phyloP scores from a whole-genome alignment of 2,797 vertebrate genomes.

The Artibeus jamaicensis region DNA sequence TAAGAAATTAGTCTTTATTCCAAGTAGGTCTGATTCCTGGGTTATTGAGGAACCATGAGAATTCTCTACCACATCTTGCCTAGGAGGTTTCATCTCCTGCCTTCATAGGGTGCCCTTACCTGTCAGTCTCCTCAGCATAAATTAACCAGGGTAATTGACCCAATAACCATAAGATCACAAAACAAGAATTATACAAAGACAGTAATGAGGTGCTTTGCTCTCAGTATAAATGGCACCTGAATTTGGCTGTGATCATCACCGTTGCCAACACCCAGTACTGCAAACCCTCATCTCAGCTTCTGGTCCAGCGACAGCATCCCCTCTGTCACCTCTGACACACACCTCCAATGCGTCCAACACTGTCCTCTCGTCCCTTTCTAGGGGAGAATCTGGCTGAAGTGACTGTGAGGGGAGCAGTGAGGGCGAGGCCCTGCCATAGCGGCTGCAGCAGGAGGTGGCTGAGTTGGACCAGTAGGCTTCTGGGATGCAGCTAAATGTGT shows the following conservation, averaged over 20 bases:
- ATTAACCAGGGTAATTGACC: neutral
- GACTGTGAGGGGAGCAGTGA: neutral
- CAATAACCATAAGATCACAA: neutral
- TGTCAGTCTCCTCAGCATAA: neutral
- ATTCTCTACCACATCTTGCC: neutral
- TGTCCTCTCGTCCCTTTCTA: neutral
- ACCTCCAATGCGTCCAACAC: rapidly evolving
- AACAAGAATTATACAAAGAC: neutral
- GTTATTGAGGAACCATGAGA: neutral
- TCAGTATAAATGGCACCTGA: neutral
- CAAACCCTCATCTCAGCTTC: neutral
- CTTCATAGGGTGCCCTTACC: neutral
- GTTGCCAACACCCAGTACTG: neutral
- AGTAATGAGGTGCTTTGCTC: neutral
- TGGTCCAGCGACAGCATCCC: neutral
- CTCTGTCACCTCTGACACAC: neutral
- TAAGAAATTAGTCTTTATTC: neutral
- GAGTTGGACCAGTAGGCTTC: slow-evolving; percentile 28
- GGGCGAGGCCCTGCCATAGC: neutral
- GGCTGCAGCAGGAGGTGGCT: neutral
- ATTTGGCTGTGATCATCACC: neutral
- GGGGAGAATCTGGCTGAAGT: neutral
- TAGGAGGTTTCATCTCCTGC: neutral
- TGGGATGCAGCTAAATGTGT: neutral
- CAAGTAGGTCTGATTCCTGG: neutral